A percentile compares a stretch with the other conserved stretches of the same genome.
phyloP scores from a whole-genome alignment of 2,797 vertebrate genomes.

The Tragopan temminckii region DNA sequence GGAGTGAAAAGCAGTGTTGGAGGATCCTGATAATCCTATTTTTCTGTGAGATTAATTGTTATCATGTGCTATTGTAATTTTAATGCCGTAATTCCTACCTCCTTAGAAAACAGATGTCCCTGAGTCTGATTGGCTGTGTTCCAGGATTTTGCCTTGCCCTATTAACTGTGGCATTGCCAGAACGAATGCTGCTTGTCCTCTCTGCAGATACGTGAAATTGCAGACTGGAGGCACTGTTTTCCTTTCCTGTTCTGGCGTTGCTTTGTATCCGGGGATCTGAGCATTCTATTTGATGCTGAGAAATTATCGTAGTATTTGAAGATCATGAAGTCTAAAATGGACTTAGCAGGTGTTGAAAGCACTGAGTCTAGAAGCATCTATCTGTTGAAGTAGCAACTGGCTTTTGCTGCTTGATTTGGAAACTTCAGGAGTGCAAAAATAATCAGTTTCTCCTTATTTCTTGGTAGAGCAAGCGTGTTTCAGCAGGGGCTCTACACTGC shows the following conservation, averaged over 20 bases:
- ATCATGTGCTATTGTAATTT: slow-evolving; percentile 65
- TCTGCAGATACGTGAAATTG: background rate
- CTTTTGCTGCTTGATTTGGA: background rate
- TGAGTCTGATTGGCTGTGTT: slow-evolving; percentile 10
- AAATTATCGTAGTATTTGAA: background rate
- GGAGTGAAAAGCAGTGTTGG: background rate
- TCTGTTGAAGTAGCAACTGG: background rate
- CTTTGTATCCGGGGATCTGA: background rate
- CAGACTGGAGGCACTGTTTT: background rate
- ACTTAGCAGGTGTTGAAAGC: background rate
- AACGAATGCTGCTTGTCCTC: background rate
- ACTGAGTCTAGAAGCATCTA: background rate
- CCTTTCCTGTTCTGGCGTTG: background rate
- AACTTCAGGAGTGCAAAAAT: background rate
- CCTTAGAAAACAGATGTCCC: slow-evolving; percentile 61
- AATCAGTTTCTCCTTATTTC: background rate
- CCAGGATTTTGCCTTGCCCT: background rate
- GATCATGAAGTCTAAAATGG: background rate
- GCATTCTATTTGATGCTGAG: background rate
- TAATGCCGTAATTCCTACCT: slow-evolving; percentile 64
- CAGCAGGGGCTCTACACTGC: background rate
- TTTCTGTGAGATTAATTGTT: slow-evolving; percentile 57
- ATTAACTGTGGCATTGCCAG: background rate
- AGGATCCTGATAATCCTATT: slow-evolving; percentile 57
- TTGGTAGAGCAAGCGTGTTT: background rate